Conservation (phyloP, 92 coral and sea anemone genomes). For the Plumapathes pennacea region DNA sequence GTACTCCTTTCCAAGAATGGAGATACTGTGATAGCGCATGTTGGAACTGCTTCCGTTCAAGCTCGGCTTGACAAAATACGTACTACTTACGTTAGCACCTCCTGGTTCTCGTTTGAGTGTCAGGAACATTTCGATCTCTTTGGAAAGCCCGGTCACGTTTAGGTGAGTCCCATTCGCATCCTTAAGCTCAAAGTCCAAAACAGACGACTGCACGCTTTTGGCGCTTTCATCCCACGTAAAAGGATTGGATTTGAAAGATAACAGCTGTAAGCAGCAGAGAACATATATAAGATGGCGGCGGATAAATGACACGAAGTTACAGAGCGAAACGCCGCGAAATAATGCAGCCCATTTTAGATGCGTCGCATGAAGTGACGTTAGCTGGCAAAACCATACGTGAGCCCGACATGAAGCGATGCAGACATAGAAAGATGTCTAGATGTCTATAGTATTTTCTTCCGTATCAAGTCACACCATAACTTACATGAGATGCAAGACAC, state of each 20-base stretch:
- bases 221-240: conserved; percentile 83
- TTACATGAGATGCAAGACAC: too few relatives aligned
- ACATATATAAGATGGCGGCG: neutral
- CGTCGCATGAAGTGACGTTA: too few relatives aligned
- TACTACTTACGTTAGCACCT: neutral
- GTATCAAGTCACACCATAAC: too few relatives aligned
- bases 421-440: too few relatives aligned
- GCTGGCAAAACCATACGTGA: too few relatives aligned
- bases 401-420: too few relatives aligned
- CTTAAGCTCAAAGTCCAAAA: conserved; percentile 70
- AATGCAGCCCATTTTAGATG: too few relatives aligned
- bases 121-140: conserved; percentile 55
- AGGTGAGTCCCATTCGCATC: conserved; percentile 51
- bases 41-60: conserved; percentile 56
- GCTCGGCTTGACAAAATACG: conserved; percentile 65
- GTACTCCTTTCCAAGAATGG: conserved; percentile 70
- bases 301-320: neutral
- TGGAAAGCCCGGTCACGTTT: conserved; percentile 43
- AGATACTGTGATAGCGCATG: conserved; percentile 69
- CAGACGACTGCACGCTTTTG: conserved; percentile 58
- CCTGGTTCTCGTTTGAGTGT: conserved; percentile 10
- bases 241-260: conserved; percentile 62
- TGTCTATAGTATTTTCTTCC: too few relatives aligned
- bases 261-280: conserved; percentile 28
- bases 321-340: too few relatives aligned